Conservation (phyloP, 2,888 invertebrate genomes). For the Agrochola circellaris region DNA sequence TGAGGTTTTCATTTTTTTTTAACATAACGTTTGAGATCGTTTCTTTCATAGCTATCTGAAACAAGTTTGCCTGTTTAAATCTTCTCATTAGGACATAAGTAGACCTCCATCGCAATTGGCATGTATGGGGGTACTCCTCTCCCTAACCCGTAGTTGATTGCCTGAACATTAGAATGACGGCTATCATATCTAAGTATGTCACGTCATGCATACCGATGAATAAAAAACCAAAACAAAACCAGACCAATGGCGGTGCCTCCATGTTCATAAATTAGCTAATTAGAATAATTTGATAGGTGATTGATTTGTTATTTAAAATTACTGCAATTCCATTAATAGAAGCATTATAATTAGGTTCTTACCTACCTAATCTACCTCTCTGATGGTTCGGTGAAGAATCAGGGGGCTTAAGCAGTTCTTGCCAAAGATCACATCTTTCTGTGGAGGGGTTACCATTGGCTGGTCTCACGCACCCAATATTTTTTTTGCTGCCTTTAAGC, state of each 20-base stretch:
- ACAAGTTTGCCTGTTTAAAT: background rate
- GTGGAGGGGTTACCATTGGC: no score
- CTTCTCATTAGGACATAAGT: background rate
- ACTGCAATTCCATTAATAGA: background rate
- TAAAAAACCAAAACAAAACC: slow-evolving; percentile 25
- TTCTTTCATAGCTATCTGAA: no score
- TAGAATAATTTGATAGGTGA: slow-evolving; percentile 22
- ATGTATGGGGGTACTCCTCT: background rate
- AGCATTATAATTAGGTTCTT: background rate
- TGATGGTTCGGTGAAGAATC: no score
- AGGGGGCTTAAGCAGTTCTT: no score
- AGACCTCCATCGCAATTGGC: background rate
- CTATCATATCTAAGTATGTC: slow-evolving; percentile 34
- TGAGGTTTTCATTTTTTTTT: no score
- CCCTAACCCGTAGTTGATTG: slow-evolving; percentile 9
- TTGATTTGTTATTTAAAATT: slow-evolving; percentile 1
- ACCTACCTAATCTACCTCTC: no score
- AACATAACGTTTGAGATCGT: no score
- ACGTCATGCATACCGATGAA: slow-evolving; percentile 21
- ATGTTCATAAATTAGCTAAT: slow-evolving; percentile 35
- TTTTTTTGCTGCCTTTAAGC: no score
- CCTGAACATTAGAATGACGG: background rate
- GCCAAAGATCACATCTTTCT: no score
- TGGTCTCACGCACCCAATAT: no score
- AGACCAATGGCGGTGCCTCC: slow-evolving; percentile 41